Evolutionary conservation across 1,140 invertebrate genomes (phyloP).

Genomic region (Diachasmimorpha longicaudata): DNA sequence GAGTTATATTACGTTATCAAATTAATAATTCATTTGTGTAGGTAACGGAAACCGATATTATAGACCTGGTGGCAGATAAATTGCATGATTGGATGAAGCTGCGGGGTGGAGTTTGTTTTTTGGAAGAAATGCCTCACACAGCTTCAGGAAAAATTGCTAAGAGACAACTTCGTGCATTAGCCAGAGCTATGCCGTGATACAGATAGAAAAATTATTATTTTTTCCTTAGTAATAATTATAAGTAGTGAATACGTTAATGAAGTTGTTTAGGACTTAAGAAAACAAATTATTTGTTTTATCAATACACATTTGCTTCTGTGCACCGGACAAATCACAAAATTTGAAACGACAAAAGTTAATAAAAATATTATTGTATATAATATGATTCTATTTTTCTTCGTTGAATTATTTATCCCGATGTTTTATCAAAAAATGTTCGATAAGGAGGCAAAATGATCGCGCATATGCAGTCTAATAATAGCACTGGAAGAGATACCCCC

Average conservation of each 20-base stretch:
- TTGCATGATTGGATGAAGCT: conserved; percentile 62
- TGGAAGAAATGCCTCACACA: conserved; percentile 68
- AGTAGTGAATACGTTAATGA: too few species aligned
- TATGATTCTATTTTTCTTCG: too few species aligned
- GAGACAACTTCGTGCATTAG: conserved; percentile 52
- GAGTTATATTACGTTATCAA: neutral
- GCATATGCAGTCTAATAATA: neutral
- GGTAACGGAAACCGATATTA: conserved; percentile 42
- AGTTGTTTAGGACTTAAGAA: too few species aligned
- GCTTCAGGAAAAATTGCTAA: conserved; percentile 70
- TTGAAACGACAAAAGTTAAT: too few species aligned
- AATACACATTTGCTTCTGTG: too few species aligned
- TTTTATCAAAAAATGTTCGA: too few species aligned
- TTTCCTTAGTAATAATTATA: neutral
- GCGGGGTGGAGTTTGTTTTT: conserved; percentile 66
- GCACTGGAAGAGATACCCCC: neutral
- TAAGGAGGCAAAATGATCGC: too few species aligned
- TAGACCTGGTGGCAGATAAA: conserved; percentile 40
- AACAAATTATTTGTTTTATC: too few species aligned
- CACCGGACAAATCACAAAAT: too few species aligned
- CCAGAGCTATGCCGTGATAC: conserved; percentile 22
- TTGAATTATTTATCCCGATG: too few species aligned
- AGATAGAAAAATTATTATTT: neutral
- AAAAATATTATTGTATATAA: too few species aligned
- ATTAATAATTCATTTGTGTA: conserved; percentile 12